These are phyloP conservation scores for Ancistrus triradiatus DNA, from an alignment of 2,113 vertebrate genomes.

Conservation along the genomic window DNA sequence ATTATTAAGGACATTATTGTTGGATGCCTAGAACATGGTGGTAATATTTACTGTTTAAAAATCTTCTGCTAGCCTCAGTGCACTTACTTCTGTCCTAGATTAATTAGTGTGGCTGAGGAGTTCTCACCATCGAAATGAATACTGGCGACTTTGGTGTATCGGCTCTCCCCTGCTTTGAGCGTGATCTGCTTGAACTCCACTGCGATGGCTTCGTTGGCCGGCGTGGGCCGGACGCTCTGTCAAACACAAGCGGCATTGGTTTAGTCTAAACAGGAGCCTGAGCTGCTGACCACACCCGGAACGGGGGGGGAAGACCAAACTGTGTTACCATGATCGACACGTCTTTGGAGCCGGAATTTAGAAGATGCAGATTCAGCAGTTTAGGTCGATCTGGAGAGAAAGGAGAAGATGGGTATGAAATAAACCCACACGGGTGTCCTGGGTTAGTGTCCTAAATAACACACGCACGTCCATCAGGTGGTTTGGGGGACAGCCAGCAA, in stretches of 20 bases:
- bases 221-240: slow-evolving; percentile 91
- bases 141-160: slow-evolving; percentile 98
- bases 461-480: too few species aligned
- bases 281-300: not conserved
- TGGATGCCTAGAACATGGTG: too few species aligned
- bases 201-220: slow-evolving; percentile 90
- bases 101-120: too few species aligned
- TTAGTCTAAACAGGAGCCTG: not conserved
- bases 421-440: too few species aligned
- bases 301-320: not conserved
- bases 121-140: slow-evolving; percentile 98
- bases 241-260: slow-evolving; percentile 33
- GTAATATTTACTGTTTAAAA: too few species aligned
- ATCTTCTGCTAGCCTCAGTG: too few species aligned
- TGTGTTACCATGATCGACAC: slow-evolving; percentile 92
- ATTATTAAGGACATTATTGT: too few species aligned
- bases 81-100: too few species aligned
- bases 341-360: slow-evolving; percentile 98
- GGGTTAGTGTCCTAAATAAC: too few species aligned
- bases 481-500: too few species aligned
- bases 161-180: slow-evolving; percentile 90
- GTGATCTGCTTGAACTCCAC: slow-evolving; percentile 94
- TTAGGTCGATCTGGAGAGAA: slow-evolving; percentile 88
- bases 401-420: slow-evolving; percentile 25
- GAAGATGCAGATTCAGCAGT: slow-evolving; percentile 93